Conservation (phyloP, 2,113 vertebrate species). For the Menidia beryllina region DNA sequence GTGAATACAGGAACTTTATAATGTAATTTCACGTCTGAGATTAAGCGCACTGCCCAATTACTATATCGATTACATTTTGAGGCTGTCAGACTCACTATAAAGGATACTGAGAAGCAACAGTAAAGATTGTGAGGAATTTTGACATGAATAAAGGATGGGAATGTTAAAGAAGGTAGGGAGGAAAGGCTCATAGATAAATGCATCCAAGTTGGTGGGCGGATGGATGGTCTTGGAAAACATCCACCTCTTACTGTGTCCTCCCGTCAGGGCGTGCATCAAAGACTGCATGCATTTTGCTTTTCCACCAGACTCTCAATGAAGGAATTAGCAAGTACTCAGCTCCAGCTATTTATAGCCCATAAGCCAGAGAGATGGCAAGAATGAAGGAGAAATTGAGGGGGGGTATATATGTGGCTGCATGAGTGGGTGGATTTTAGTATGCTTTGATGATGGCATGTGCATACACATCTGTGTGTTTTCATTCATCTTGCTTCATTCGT, state of each 20-base stretch:
- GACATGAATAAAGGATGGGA: conserved; percentile 15
- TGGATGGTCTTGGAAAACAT: conserved; percentile 69
- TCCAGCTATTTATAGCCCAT: conserved; percentile 81
- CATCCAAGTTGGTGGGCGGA: conserved; percentile 9
- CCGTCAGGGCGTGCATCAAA: conserved; percentile 66
- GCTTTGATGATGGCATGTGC: conserved; percentile 14
- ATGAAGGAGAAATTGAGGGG: conserved; percentile 20
- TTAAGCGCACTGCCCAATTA: conserved; percentile 24
- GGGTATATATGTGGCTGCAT: conserved; percentile 15
- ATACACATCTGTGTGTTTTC: conserved; percentile 17
- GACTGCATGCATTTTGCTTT: conserved; percentile 61
- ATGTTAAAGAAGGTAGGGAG: neutral
- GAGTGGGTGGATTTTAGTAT: conserved; percentile 32
- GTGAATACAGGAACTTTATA: neutral
- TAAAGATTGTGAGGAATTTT: conserved; percentile 5
- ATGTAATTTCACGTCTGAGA: conserved; percentile 30
- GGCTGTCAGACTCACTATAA: conserved; percentile 11
- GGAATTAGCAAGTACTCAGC: conserved; percentile 79
- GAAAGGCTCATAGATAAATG: conserved; percentile 1
- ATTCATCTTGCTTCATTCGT: conserved; percentile 19
- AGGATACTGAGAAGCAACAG: conserved; percentile 8
- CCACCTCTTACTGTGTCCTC: conserved; percentile 67
- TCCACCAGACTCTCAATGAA: conserved; percentile 78
- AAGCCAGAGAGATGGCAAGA: conserved; percentile 44
- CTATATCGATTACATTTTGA: conserved; percentile 43